These are phyloP conservation scores for Shargacucullia verbasci DNA, from an alignment of 2,888 invertebrate genomes.

Conservation along the genomic window DNA sequence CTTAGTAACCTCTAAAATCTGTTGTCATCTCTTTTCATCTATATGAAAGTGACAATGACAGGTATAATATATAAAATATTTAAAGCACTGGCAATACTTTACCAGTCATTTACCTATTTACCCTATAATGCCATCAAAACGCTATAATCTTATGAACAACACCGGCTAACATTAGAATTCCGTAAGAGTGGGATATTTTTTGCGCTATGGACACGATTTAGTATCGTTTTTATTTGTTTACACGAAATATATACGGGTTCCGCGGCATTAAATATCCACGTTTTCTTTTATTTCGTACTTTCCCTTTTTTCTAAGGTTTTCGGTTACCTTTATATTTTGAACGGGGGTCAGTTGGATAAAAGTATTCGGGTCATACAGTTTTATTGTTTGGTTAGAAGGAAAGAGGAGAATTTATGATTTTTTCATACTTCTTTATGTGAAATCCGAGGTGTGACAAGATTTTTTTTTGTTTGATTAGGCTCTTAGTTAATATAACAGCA, in stretches of 20 bases:
- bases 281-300: slow-evolving; percentile 47
- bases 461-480: no score
- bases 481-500: no score
- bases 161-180: slow-evolving; percentile 56
- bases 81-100: no score
- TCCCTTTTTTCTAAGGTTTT: slow-evolving; percentile 32
- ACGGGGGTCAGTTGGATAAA: slow-evolving; percentile 20
- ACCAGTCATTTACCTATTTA: no score
- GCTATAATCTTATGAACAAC: slow-evolving; percentile 32
- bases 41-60: no score
- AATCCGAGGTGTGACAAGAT: background rate
- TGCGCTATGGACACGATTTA: slow-evolving; percentile 66
- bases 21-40: no score
- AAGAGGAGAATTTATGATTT: slow-evolving; percentile 11
- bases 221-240: slow-evolving; percentile 70
- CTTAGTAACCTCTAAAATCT: no score
- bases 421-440: background rate
- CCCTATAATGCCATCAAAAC: slow-evolving; percentile 3
- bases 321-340: slow-evolving; percentile 46
- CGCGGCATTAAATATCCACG: slow-evolving; percentile 56
- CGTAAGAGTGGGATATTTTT: slow-evolving; percentile 62
- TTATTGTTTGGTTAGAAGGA: slow-evolving; percentile 27
- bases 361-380: slow-evolving; percentile 23
- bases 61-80: no score
- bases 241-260: slow-evolving; percentile 65